phyloP scores from a whole-genome alignment of 2,888 invertebrate genomes.

The Entomobrya proxima region DNA sequence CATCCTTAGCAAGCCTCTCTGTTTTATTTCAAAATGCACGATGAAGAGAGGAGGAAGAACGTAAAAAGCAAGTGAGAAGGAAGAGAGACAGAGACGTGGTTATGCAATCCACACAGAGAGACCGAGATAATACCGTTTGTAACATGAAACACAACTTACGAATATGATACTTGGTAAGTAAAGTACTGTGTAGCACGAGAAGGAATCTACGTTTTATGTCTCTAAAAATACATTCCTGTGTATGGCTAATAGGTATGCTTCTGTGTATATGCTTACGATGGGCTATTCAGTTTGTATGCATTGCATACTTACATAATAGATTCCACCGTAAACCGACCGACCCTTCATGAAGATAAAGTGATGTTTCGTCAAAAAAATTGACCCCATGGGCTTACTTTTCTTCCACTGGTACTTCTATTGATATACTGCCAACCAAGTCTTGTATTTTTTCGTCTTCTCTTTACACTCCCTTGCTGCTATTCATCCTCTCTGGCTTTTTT shows the following conservation, averaged over 20 bases:
- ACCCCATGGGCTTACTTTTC: constrained; percentile 68
- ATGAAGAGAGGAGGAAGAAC: neutral
- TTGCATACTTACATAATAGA: neutral
- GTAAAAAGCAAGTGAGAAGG: neutral
- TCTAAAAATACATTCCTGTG: neutral
- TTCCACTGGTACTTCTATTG: constrained; percentile 62
- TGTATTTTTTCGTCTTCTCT: neutral
- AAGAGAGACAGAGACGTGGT: constrained; percentile 34
- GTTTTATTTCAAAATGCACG: constrained; percentile 17
- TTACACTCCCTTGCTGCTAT: constrained; percentile 17
- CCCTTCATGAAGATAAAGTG: constrained; percentile 69
- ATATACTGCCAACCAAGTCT: constrained; percentile 40
- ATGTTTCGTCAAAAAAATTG: constrained; percentile 69
- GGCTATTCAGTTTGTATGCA: no score
- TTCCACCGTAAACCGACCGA: constrained; percentile 20
- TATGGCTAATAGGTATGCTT: neutral
- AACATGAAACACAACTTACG: constrained; percentile 67
- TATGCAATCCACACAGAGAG: constrained; percentile 50
- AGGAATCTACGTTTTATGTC: neutral
- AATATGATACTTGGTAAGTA: constrained; percentile 60
- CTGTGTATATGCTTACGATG: neutral
- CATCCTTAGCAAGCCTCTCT: neutral
- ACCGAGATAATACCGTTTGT: constrained; percentile 64
- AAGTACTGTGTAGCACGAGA: constrained; percentile 1
- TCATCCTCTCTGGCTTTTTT: neutral